These are phyloP conservation scores for Seriola dumerili DNA, from an alignment of 2,113 vertebrate species.

Conservation along the genomic window DNA sequence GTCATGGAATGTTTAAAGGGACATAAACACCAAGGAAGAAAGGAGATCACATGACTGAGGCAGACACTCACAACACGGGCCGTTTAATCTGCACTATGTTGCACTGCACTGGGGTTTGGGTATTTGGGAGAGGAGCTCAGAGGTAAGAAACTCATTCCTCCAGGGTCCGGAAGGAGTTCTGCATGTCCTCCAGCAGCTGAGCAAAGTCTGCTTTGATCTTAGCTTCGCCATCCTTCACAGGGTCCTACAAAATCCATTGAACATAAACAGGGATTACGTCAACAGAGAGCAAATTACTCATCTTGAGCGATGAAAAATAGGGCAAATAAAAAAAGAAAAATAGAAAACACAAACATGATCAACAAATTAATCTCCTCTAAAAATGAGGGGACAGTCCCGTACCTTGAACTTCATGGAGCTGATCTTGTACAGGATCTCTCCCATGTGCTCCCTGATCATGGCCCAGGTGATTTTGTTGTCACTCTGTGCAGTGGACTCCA, in stretches of 20 bases:
- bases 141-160: conserved; percentile 87
- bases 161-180: conserved; percentile 95
- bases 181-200: conserved; percentile 97
- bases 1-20: conserved; percentile 64
- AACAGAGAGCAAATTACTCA: not conserved
- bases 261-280: not conserved
- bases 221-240: conserved; percentile 94
- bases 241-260: conserved; percentile 85
- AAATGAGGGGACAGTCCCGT: not conserved
- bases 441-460: conserved; percentile 96
- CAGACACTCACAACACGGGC: conserved; percentile 46
- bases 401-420: conserved; percentile 99
- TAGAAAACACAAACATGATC: not conserved
- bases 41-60: conserved; percentile 42
- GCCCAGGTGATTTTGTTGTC: conserved; percentile 98
- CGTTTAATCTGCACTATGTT: conserved; percentile 43
- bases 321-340: not conserved
- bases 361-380: not conserved
- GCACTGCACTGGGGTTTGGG: conserved; percentile 52
- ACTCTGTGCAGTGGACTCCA: conserved; percentile 96
- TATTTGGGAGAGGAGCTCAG: not conserved
- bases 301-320: not conserved
- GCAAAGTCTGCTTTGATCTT: conserved; percentile 95
- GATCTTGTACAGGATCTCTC: conserved; percentile 94
- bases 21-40: conserved; percentile 56